Evolutionary conservation across 2,113 vertebrate species (phyloP).

Genomic region (Mobula birostris): DNA sequence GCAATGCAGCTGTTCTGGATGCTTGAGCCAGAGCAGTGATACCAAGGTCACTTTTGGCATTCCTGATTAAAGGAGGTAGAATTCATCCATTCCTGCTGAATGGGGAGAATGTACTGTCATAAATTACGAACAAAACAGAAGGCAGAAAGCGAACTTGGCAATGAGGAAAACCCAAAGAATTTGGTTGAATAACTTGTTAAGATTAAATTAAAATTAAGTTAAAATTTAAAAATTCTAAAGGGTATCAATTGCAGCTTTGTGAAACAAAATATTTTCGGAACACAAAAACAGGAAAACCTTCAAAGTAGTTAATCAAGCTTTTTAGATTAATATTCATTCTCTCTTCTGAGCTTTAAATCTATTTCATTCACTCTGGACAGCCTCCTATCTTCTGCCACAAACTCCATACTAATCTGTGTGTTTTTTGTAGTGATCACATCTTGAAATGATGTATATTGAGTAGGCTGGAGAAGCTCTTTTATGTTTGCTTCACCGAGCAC

Average conservation of each 20-base stretch:
- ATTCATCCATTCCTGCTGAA: not conserved
- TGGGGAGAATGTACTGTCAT: too few species aligned
- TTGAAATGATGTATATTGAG: slow-evolving; percentile 3
- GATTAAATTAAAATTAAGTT: too few species aligned
- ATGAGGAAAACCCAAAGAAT: not conserved
- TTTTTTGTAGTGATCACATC: not conserved
- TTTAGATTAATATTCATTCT: not conserved
- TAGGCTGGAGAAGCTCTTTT: not conserved
- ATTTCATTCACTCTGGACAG: not conserved
- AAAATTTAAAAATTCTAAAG: not conserved
- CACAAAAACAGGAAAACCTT: not conserved
- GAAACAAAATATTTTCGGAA: not conserved
- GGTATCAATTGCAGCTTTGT: not conserved
- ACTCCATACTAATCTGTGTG: not conserved
- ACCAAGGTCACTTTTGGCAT: not conserved
- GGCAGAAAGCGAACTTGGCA: not conserved
- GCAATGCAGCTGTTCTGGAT: not conserved
- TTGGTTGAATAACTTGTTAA: not conserved
- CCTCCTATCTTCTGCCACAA: not conserved
- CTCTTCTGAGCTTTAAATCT: not conserved
- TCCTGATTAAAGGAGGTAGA: not conserved
- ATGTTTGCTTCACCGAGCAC: not conserved
- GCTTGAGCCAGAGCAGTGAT: too few species aligned
- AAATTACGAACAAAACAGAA: not conserved
- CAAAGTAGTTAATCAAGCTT: not conserved